Evolutionary conservation across 2,113 vertebrate species (phyloP).

Genomic region (Aphelocoma coerulescens): DNA sequence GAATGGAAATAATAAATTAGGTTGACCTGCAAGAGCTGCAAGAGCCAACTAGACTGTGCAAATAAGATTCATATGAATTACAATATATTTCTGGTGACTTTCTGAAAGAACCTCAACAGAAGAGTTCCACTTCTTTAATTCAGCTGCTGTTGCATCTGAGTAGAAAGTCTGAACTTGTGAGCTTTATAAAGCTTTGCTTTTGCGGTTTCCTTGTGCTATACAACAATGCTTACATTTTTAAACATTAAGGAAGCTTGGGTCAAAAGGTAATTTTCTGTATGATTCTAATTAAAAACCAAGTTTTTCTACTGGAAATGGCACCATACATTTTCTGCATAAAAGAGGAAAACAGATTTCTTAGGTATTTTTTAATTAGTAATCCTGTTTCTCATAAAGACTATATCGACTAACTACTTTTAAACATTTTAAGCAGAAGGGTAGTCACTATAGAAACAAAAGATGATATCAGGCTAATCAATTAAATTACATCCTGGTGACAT

Average conservation of each 20-base stretch:
- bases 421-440: background rate
- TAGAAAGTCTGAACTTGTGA: background rate
- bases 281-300: background rate
- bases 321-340: background rate
- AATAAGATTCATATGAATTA: background rate
- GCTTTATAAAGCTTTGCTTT: background rate
- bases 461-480: background rate
- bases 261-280: background rate
- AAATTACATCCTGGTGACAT: background rate
- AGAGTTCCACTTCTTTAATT: background rate
- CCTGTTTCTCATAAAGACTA: background rate
- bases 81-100: background rate
- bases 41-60: background rate
- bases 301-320: background rate
- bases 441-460: background rate
- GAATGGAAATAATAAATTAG: background rate
- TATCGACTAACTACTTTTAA: background rate
- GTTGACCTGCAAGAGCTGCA: background rate
- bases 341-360: background rate
- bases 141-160: background rate
- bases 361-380: background rate
- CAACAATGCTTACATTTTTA: background rate
- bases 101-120: background rate
- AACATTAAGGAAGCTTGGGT: background rate
- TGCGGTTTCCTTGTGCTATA: background rate